Conservation (phyloP, 2,888 invertebrate genomes). For the Spilosoma lubricipeda region DNA sequence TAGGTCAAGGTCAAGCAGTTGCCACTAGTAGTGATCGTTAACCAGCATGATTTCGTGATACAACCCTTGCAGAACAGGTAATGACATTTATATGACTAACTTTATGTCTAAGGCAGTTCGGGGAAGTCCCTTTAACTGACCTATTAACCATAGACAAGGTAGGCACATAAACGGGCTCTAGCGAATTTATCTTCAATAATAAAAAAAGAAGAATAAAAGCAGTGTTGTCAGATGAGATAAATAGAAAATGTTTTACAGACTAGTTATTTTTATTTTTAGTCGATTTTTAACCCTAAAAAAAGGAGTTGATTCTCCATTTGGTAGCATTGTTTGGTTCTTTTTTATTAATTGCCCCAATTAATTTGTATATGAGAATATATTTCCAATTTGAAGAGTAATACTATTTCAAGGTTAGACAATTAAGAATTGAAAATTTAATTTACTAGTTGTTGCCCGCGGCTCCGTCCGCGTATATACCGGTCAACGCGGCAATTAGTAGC, state of each 20-base stretch:
- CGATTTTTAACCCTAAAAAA: neutral
- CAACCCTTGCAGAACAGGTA: neutral
- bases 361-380: too few species aligned
- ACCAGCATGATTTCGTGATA: neutral
- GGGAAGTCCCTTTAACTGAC: neutral
- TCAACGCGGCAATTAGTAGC: too few species aligned
- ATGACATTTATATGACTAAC: neutral
- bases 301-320: too few species aligned
- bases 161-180: neutral
- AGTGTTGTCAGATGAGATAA: neutral
- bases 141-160: neutral
- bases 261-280: neutral
- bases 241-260: neutral
- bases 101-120: conserved; percentile 1
- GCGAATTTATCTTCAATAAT: neutral
- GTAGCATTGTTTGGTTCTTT: too few species aligned
- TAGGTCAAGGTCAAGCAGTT: neutral
- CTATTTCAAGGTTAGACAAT: too few species aligned
- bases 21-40: neutral
- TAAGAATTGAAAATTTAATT: too few species aligned
- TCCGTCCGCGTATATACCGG: too few species aligned
- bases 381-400: too few species aligned
- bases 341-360: too few species aligned
- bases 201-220: neutral
- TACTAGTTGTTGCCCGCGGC: too few species aligned